Percentiles rank a stretch among this genome's conserved stretches.
Evolutionary conservation across 2,113 vertebrate genomes (phyloP).

Genomic region (Setophaga coronata): DNA sequence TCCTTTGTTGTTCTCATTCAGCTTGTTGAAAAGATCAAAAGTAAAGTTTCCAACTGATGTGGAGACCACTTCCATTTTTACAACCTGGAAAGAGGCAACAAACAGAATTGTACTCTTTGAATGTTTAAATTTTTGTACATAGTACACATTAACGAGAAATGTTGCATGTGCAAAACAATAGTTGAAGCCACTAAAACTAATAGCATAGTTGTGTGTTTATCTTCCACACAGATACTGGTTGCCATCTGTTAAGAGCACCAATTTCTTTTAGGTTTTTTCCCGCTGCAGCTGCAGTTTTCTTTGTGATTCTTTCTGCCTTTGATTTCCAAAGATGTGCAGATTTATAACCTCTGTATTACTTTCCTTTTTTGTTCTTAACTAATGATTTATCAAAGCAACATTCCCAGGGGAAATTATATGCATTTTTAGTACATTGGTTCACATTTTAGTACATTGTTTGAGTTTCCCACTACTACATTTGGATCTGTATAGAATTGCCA

Average conservation of each 20-base stretch:
- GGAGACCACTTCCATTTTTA: slow-evolving; percentile 78
- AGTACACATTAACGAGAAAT: background rate
- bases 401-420: background rate
- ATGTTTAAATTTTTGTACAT: background rate
- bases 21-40: slow-evolving; percentile 79
- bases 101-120: background rate
- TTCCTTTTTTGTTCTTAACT: background rate
- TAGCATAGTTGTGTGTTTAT: background rate
- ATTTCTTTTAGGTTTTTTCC: background rate
- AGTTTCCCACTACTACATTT: background rate
- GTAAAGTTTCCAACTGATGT: slow-evolving; percentile 80
- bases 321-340: background rate
- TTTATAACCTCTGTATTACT: background rate
- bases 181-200: background rate
- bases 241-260: background rate
- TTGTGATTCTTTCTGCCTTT: background rate
- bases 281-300: background rate
- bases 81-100: slow-evolving; percentile 13
- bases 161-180: background rate
- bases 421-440: background rate
- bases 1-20: slow-evolving; percentile 55
- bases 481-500: background rate
- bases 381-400: background rate
- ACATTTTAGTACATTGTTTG: background rate
- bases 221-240: background rate